Evolutionary conservation across 1,140 invertebrate genomes (phyloP), one percentile per base, ranked within the genome.

Genomic region (Hylaeus volcanicus): DNA sequence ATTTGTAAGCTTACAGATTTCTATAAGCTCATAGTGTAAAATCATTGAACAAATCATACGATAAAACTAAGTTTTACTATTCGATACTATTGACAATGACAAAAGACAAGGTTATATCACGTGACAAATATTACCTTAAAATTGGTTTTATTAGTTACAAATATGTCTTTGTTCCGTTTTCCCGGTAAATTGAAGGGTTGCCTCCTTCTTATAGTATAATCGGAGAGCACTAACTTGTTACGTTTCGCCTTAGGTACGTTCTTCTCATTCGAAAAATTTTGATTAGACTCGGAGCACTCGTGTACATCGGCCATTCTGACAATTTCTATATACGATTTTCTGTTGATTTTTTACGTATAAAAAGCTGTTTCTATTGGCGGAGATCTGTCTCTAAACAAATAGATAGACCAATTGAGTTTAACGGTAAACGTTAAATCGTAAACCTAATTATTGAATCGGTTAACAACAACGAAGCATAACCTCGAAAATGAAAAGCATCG

Each of bases 121-220:
- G 6, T 2, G 11, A 48, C 65, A 55, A 15, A 14, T 79, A 39
- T 80, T 93, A 95, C 95, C 92, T 95, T 94, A 66, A 94, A 94
- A 88, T 94, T 92, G 0, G 94, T 94, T 86, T 94, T 95, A 61
- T 94, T 95, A 64, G 93, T 95, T 15, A 95, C 92, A 79, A 94
- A 95, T 84, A 95, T 90, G 75, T 95, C 92, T 48, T 89, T 90
- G 39, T 88, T 84, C 8, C 79, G 80, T 82, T 88, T 90, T 1
- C 61, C 74, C 2, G 43, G 61, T 64, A 83, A 82, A 53, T 68
- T 60, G 5, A 86, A 74, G 6, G 90, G 80, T 71, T 71, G 58
- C 53, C 90, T 84, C 80, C 91, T 93, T 83, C 76, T 91, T 1
- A 92, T 64, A 61, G 85, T 64, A 61, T 88, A 79, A 48, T 88